Conservation (phyloP, 2,888 invertebrate genomes). For the Shargacucullia verbasci region DNA sequence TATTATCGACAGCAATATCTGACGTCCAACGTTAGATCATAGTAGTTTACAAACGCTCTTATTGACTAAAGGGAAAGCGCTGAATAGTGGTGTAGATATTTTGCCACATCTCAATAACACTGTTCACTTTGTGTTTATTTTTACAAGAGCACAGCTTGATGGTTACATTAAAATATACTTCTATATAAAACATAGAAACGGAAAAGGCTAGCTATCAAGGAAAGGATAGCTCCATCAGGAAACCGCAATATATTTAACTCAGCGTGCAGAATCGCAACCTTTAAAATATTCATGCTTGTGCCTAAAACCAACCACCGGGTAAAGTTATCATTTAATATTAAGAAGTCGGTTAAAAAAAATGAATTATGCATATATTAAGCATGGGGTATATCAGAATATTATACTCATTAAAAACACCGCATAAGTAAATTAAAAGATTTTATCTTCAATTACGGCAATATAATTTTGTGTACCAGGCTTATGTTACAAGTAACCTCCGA, state of each 20-base stretch:
- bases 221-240: slow-evolving; percentile 6
- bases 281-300: slow-evolving; percentile 37
- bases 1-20: no score
- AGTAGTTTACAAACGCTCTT: no score
- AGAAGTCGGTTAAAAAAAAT: no score
- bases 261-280: slow-evolving; percentile 10
- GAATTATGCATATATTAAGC: slow-evolving; percentile 6
- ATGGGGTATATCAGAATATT: not conserved
- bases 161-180: no score
- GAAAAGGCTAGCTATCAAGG: not conserved
- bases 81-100: no score
- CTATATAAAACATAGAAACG: not conserved
- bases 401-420: not conserved
- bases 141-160: no score
- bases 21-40: no score
- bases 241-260: slow-evolving; percentile 29
- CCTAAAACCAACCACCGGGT: slow-evolving; percentile 22
- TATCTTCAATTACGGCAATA: no score
- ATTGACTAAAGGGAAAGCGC: no score
- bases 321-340: slow-evolving; percentile 26
- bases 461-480: not conserved
- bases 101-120: no score
- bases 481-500: not conserved
- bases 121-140: no score
- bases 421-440: no score